A percentile compares a stretch with the other conserved stretches of the same genome.
Conservation (phyloP, 2,113 vertebrate genomes). For the Vanacampus margaritifer region DNA sequence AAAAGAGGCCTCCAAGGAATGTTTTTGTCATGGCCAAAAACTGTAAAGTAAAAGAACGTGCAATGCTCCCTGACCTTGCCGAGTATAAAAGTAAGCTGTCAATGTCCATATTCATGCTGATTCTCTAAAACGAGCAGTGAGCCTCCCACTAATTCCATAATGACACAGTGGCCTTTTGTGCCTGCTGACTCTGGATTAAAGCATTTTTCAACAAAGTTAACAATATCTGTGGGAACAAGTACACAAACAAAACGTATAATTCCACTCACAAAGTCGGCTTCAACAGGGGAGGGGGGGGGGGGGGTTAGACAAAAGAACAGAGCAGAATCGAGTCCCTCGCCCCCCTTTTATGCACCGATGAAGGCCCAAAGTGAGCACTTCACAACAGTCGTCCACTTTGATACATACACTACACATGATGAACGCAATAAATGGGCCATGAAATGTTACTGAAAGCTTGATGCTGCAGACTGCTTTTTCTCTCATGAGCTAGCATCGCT, state of each 20-base stretch:
- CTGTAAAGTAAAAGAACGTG: not conserved
- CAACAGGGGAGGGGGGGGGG: too few species aligned
- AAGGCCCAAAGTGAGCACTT: constrained; percentile 28
- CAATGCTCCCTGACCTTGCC: constrained; percentile 31
- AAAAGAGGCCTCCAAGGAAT: not conserved
- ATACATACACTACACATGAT: constrained; percentile 47
- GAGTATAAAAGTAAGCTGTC: constrained; percentile 45
- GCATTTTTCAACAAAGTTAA: constrained; percentile 31
- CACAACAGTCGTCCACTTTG: constrained; percentile 32
- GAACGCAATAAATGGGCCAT: constrained; percentile 60
- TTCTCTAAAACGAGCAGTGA: constrained; percentile 60
- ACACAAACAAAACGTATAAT: constrained; percentile 6
- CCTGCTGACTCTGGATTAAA: constrained; percentile 61
- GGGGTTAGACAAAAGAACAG: constrained; percentile 26
- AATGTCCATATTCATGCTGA: constrained; percentile 51
- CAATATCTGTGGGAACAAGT: constrained; percentile 2
- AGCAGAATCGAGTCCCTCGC: constrained; percentile 6
- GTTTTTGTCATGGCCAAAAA: not conserved
- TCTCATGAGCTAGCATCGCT: constrained; percentile 2
- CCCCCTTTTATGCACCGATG: constrained; percentile 48
- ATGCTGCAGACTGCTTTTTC: constrained; percentile 27
- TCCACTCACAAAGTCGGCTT: constrained; percentile 1
- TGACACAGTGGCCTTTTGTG: constrained; percentile 53
- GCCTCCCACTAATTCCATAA: constrained; percentile 65
- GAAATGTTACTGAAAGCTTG: constrained; percentile 64